A percentile compares a stretch with the other conserved stretches of the same genome.
Conservation (phyloP, 2,113 vertebrate genomes). For the Ageneiosus marmoratus region DNA sequence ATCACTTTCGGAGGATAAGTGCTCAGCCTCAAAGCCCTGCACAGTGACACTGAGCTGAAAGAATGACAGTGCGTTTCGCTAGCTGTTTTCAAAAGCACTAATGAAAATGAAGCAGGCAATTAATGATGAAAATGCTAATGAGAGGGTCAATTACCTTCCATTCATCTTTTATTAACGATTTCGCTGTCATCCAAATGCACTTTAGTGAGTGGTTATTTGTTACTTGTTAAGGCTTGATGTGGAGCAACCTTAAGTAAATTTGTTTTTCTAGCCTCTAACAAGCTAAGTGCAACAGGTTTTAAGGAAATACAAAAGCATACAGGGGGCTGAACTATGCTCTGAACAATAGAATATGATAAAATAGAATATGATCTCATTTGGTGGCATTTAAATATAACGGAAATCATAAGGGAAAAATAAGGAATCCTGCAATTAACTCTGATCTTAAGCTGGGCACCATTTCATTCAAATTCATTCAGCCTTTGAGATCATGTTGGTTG, state of each 20-base stretch:
- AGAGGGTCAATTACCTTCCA: slow-evolving; percentile 39
- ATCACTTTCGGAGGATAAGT: slow-evolving; percentile 54
- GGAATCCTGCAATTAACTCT: neutral
- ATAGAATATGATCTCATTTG: neutral
- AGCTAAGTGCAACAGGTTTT: slow-evolving; percentile 12
- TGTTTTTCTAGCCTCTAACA: neutral
- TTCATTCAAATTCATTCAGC: slow-evolving; percentile 1
- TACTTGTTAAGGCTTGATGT: slow-evolving; percentile 27
- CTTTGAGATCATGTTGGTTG: neutral
- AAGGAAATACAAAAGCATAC: neutral
- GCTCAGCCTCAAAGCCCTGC: slow-evolving; percentile 29
- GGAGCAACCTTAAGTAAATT: neutral
- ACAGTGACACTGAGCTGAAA: slow-evolving; percentile 21
- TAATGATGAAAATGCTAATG: slow-evolving; percentile 42
- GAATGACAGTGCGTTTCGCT: neutral
- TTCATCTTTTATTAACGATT: slow-evolving; percentile 44
- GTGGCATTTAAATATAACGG: neutral
- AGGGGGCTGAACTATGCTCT: neutral
- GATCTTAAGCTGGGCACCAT: neutral
- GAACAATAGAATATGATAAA: neutral
- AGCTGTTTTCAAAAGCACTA: slow-evolving; percentile 18
- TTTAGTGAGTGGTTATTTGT: slow-evolving; percentile 15
- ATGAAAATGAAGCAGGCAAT: slow-evolving; percentile 33
- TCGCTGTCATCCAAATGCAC: neutral
- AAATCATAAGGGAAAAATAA: neutral